Evolutionary conservation across 2,888 invertebrate genomes (phyloP), one percentile per base, ranked within the genome.

Genomic region (Lepidocyrtinus sp.): DNA sequence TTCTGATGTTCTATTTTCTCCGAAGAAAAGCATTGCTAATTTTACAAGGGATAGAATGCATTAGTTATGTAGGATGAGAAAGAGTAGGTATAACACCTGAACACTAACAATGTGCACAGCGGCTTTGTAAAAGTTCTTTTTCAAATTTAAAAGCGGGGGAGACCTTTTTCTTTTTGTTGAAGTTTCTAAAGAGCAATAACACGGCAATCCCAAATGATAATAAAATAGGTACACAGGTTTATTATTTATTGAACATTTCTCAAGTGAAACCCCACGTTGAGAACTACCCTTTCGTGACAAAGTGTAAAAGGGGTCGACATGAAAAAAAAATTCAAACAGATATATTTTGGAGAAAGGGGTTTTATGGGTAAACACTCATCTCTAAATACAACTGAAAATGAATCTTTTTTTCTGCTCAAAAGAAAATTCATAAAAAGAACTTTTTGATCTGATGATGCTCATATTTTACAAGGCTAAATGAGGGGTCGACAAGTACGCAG

Each of bases 201-300:
- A 76, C 59, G 71, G 71, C 65, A 65, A 64, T 77, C 22, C 55
- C 26, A 64, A n/a, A 50, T 64, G 25, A 72, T 72, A 62, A 26
- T 72, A 72, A 72, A 72, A 64, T 36, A 45, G n/a, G 24, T 3
- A 2, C 36, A 50, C 50, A 50, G 50, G 50, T 50, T 50, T 50
- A 50, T n/a, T n/a, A n/a, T 50, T 50, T 12, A 22, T 63, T 3
- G 1, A 72, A 64, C 72, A 63, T 72, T 26, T 63, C 36, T 72
- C 64, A 72, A 55, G 74, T 21, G 55, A 65, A 55, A 62, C 25
- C 45, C 27, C 36, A 55, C 36, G 72, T 63, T 65, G 75, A 76
- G 74, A 75, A 72, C 78, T 83, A 85, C 85, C 85, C 84, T 84
- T 84, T 79, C 82, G 78, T 83, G 85, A 85, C 85, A 84, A 79